Conservation (phyloP, 2,113 vertebrate genomes). For the Chrysochloris asiatica region DNA sequence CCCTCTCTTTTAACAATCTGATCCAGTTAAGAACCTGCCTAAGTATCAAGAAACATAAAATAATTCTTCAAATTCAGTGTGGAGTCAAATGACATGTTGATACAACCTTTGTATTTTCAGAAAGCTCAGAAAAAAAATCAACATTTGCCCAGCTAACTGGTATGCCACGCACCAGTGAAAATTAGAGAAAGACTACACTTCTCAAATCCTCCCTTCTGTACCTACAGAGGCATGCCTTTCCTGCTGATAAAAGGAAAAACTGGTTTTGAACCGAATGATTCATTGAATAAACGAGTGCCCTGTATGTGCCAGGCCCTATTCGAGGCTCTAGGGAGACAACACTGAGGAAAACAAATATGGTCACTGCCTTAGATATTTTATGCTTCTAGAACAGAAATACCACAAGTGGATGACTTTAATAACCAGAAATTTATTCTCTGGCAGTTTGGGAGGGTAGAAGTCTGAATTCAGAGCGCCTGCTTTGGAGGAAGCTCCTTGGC, state of each 20-base stretch:
- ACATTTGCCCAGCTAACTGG: neutral
- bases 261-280: neutral
- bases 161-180: neutral
- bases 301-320: neutral
- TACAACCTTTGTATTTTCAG: slow-evolving; percentile 44
- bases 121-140: slow-evolving; percentile 13
- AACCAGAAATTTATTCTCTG: too few relatives aligned
- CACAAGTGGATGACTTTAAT: too few relatives aligned
- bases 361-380: too few relatives aligned
- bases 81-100: neutral
- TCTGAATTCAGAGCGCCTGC: too few relatives aligned
- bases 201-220: neutral
- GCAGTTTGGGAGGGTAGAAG: too few relatives aligned
- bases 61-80: neutral
- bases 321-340: neutral
- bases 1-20: slow-evolving; percentile 2
- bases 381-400: too few relatives aligned
- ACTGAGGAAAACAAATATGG: neutral
- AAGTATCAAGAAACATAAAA: neutral
- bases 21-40: neutral
- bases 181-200: neutral
- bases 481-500: too few relatives aligned
- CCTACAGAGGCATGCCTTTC: neutral
- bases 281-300: neutral
- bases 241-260: neutral